Evolutionary conservation across 2,797 vertebrate genomes (phyloP).

Genomic region (Anguilla marmorata): DNA sequence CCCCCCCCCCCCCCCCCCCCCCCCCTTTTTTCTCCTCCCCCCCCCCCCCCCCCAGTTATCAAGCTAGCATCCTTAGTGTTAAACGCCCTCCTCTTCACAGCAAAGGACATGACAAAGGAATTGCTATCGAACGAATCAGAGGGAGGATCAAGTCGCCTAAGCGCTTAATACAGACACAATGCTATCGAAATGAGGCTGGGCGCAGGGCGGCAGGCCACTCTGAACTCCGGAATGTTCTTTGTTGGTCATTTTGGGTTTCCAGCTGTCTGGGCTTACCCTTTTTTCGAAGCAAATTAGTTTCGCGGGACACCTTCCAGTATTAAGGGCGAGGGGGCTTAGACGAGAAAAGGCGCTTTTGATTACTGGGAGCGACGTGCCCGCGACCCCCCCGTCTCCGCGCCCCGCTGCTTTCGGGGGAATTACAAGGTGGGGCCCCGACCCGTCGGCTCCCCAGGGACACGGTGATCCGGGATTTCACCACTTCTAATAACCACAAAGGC

Average conservation of each 20-base stretch:
- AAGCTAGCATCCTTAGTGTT: neutral
- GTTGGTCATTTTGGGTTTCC: slow-evolving; percentile 49
- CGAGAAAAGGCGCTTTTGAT: slow-evolving; percentile 62
- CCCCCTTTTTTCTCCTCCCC: rapidly evolving
- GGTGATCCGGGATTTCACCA: neutral
- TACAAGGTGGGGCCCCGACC: slow-evolving; percentile 48
- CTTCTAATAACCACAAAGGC: neutral
- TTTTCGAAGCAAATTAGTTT: slow-evolving; percentile 56
- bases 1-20: rapidly evolving
- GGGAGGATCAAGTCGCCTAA: slow-evolving; percentile 10
- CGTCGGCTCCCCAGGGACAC: slow-evolving; percentile 17
- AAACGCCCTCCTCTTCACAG: neutral
- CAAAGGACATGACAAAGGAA: neutral
- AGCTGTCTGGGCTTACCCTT: slow-evolving; percentile 47
- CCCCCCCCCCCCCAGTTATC: neutral
- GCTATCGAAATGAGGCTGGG: slow-evolving; percentile 25
- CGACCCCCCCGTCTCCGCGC: slow-evolving; percentile 47
- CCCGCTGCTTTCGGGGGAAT: slow-evolving; percentile 51
- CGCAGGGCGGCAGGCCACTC: slow-evolving; percentile 1
- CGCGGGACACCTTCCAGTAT: slow-evolving; percentile 49
- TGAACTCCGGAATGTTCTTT: slow-evolving; percentile 48
- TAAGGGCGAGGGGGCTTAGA: slow-evolving; percentile 53
- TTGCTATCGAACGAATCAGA: neutral
- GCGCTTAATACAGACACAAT: slow-evolving; percentile 42
- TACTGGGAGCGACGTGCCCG: slow-evolving; percentile 51